phyloP scores from a whole-genome alignment of 2,113 vertebrate genomes.

The Sturnira hondurensis region DNA sequence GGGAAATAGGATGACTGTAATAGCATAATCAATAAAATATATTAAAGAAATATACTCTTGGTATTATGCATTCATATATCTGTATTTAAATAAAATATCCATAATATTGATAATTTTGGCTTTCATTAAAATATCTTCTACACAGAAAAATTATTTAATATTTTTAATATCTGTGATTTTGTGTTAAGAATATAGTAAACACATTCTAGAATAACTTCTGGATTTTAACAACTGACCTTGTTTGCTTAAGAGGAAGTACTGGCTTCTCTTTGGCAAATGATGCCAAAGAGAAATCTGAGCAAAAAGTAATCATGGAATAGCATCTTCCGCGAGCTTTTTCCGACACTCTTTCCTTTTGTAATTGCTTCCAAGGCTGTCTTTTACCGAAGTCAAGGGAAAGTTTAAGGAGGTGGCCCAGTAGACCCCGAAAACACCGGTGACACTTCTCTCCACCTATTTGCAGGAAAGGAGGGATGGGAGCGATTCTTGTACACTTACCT shows the following conservation, averaged over 20 bases:
- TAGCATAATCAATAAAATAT: too few relatives aligned
- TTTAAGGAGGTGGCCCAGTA: neutral
- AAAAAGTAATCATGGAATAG: neutral
- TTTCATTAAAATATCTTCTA: neutral
- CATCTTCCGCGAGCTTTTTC: neutral
- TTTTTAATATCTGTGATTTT: neutral
- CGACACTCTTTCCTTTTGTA: neutral
- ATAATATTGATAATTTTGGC: neutral
- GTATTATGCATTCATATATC: neutral
- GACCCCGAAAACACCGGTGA: neutral
- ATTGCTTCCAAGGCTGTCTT: neutral
- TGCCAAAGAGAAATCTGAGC: neutral
- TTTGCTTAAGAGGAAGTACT: neutral
- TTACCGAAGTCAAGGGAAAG: neutral
- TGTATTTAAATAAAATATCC: neutral
- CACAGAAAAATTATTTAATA: neutral
- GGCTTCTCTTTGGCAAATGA: neutral
- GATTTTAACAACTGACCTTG: neutral
- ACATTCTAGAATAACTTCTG: neutral
- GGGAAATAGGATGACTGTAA: too few relatives aligned
- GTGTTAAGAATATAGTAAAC: neutral
- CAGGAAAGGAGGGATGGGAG: neutral
- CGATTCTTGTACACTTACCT: neutral
- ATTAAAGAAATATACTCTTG: neutral
- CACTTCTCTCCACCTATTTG: neutral